Percentiles rank a stretch among this genome's conserved stretches.
Conservation (phyloP, 2,113 vertebrate species). For the Carollia perspicillata region DNA sequence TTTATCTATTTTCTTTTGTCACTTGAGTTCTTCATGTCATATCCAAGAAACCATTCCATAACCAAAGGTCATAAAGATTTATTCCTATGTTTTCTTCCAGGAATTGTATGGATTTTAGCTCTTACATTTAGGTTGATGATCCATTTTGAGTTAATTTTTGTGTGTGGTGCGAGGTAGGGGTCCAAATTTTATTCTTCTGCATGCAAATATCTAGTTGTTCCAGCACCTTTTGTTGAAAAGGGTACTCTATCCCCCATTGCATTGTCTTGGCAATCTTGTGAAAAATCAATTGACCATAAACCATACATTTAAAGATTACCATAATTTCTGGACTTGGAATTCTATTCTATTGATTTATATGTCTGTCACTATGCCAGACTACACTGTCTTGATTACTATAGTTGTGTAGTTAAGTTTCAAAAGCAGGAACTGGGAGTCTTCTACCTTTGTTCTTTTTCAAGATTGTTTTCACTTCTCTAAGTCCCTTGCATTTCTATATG, state of each 20-base stretch:
- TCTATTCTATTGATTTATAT: background rate
- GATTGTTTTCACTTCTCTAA: background rate
- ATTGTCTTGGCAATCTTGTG: slow-evolving; percentile 23
- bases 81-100: background rate
- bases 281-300: background rate
- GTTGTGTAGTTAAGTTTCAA: background rate
- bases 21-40: background rate
- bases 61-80: slow-evolving; percentile 3
- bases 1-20: slow-evolving; percentile 1
- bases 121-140: background rate
- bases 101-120: slow-evolving; percentile 24
- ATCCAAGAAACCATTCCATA: slow-evolving; percentile 11
- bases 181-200: slow-evolving; percentile 34
- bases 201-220: background rate
- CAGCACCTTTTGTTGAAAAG: slow-evolving; percentile 34
- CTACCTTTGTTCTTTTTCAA: slow-evolving; percentile 22
- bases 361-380: background rate
- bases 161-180: background rate
- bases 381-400: background rate
- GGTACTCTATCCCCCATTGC: background rate
- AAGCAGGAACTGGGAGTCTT: background rate
- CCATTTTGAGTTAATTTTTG: slow-evolving; percentile 31
- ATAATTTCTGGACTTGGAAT: background rate
- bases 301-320: background rate
- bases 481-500: background rate